Evolutionary conservation across 2,113 vertebrate genomes (phyloP), one percentile per base, ranked within the genome.

Genomic region (Sturnus vulgaris): DNA sequence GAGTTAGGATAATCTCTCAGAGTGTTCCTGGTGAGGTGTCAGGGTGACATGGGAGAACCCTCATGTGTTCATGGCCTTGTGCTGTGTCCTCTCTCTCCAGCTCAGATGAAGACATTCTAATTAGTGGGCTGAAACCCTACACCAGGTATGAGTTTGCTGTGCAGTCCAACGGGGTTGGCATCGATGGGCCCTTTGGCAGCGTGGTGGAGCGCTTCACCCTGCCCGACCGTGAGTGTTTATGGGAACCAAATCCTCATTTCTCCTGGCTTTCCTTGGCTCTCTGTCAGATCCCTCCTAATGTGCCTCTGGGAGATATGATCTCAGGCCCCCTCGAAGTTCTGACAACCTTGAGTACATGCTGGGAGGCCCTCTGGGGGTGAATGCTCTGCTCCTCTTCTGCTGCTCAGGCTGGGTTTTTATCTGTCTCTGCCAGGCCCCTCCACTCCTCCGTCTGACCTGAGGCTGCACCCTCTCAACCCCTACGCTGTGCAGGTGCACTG

Each of bases 71-170:
- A 40, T 0, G 59, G 55, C 42, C 64, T 55, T 25, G 3, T 39
- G 39, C 46, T 27, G 18, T 60, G 55, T 86, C 17, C 64, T 93
- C 21, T 63, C 90, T 78, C 2, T 11, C 25, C 97, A 99, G 99
- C 96, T 98, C 99, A 21, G 98, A 98, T 84, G 99, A 99, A 97
- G 98, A 99, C 96, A 98, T 99, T 80, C 98, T 99, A 70, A 98
- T 99, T 8, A 98, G 97, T 9, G 98, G 98, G 6, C 89, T 99
- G 89, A 99, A 99, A 97, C 99, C 99, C 11, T 99, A 99, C 96
- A 99, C 99, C 59, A 99, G 98, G 40, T 99, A 99, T 2, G 98
- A 99, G 97, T 98, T 99, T 96, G 99, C 99, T 0, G 98, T 99
- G 27, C 99, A 99, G 98, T 99, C 99, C 55, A 99, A 99, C 1